Conservation (phyloP, 2,888 invertebrate species). For the Exocentrus adspersus region DNA sequence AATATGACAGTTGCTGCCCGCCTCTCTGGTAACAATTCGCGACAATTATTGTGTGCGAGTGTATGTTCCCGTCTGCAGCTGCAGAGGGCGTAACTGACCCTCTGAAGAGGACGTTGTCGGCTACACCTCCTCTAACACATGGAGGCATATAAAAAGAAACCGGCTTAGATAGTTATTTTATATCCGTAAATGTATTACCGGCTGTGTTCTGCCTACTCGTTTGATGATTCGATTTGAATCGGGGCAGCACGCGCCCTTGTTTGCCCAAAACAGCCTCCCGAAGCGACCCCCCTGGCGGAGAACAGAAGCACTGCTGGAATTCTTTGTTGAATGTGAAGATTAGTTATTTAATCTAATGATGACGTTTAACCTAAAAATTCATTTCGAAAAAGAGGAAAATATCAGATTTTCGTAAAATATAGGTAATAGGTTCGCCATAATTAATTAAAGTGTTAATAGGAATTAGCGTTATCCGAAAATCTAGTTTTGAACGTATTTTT, state of each 20-base stretch:
- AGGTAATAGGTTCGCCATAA: no score
- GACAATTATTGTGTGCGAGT: constrained; percentile 39
- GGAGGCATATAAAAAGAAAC: constrained; percentile 45
- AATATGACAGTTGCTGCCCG: constrained; percentile 47
- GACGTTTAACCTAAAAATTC: not conserved
- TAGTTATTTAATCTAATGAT: not conserved
- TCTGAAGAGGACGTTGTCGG: constrained; percentile 43
- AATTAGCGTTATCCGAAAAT: no score
- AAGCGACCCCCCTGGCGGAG: constrained; percentile 25
- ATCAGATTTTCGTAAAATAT: no score
- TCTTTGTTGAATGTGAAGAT: not conserved
- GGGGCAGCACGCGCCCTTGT: constrained; percentile 50
- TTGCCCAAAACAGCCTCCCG: constrained; percentile 50
- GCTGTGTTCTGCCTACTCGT: constrained; percentile 49
- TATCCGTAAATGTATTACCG: constrained; percentile 50
- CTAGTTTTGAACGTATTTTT: no score
- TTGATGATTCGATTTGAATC: constrained; percentile 35
- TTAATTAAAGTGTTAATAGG: no score
- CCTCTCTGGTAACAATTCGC: constrained; percentile 46
- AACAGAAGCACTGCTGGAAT: not conserved
- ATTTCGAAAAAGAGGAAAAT: no score
- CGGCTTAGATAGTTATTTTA: constrained; percentile 43
- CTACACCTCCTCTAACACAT: constrained; percentile 50
- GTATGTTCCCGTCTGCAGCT: constrained; percentile 45
- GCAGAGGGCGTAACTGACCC: constrained; percentile 49